Percentiles rank a stretch among this genome's conserved stretches.
phyloP scores from a whole-genome alignment of 2,113 vertebrate genomes.

The Colistium nudipinnis region DNA sequence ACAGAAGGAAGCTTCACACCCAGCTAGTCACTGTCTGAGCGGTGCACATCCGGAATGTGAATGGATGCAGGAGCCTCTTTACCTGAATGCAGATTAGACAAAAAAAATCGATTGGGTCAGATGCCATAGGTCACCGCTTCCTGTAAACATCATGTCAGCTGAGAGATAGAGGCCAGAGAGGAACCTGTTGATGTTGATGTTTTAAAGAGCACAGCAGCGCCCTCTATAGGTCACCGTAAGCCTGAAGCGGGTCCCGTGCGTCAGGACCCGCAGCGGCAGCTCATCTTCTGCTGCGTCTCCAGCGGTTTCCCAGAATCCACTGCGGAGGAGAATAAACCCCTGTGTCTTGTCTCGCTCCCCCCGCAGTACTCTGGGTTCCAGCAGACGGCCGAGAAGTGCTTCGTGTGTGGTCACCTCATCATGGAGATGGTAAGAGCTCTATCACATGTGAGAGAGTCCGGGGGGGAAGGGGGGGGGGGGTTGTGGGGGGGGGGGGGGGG shows the following conservation, averaged over 20 bases:
- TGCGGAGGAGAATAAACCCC: not conserved
- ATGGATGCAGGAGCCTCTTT: not conserved
- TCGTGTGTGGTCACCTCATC: constrained; percentile 98
- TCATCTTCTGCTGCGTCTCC: not conserved
- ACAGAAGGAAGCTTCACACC: constrained; percentile 4
- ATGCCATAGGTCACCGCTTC: not conserved
- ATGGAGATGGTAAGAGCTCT: constrained; percentile 96
- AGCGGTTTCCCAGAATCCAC: not conserved
- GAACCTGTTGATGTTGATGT: not conserved
- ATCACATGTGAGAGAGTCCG: not conserved
- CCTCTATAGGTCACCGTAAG: constrained; percentile 49
- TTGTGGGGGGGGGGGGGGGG: not conserved
- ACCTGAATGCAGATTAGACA: not conserved
- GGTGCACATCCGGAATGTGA: not conserved
- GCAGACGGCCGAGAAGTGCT: constrained; percentile 98
- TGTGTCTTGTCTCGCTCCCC: constrained; percentile 32
- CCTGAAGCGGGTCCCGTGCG: not conserved
- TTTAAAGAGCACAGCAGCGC: constrained; percentile 60
- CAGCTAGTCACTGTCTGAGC: not conserved
- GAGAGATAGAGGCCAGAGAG: constrained; percentile 15
- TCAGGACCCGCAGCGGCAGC: too few species aligned
- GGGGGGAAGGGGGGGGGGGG: not conserved
- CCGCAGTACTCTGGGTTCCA: constrained; percentile 98
- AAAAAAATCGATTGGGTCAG: not conserved
- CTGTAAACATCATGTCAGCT: constrained; percentile 6